Conservation (phyloP, 2,888 invertebrate species). For the Folsomia candida region DNA sequence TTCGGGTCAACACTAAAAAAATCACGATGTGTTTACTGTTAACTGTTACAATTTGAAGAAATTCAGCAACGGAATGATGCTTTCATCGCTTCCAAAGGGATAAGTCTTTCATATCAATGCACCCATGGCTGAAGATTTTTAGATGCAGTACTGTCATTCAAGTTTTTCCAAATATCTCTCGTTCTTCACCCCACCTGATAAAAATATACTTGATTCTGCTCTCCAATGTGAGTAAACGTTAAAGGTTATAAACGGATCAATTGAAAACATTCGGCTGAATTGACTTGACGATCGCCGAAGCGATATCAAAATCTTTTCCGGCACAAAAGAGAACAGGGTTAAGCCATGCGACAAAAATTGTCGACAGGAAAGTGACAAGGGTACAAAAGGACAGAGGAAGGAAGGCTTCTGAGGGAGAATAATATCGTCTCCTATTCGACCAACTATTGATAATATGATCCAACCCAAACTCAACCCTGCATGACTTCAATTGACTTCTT, state of each 20-base stretch:
- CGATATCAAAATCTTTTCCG: constrained; percentile 8
- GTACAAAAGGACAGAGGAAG: constrained; percentile 14
- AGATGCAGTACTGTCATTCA: too few relatives aligned
- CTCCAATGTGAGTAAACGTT: neutral
- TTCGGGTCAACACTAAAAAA: too few relatives aligned
- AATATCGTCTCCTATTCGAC: constrained; percentile 41
- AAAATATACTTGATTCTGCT: too few relatives aligned
- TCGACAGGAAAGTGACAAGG: constrained; percentile 16
- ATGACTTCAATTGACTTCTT: too few relatives aligned
- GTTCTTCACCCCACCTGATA: neutral
- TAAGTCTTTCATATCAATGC: too few relatives aligned
- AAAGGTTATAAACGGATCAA: constrained; percentile 4
- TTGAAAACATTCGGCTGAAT: constrained; percentile 4
- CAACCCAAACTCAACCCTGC: neutral
- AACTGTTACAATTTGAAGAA: too few relatives aligned
- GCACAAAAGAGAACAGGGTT: constrained; percentile 13
- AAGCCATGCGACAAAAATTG: constrained; percentile 17
- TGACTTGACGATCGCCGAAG: neutral
- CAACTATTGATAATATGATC: constrained; percentile 10
- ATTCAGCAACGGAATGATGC: too few relatives aligned
- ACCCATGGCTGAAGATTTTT: too few relatives aligned
- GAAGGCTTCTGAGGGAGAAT: constrained; percentile 27
- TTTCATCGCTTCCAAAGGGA: too few relatives aligned
- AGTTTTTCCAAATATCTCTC: neutral
- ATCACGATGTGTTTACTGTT: too few relatives aligned